Evolutionary conservation across 2,888 invertebrate species (phyloP), one percentile per base, ranked within the genome.

Genomic region (Lithosia quadra): DNA sequence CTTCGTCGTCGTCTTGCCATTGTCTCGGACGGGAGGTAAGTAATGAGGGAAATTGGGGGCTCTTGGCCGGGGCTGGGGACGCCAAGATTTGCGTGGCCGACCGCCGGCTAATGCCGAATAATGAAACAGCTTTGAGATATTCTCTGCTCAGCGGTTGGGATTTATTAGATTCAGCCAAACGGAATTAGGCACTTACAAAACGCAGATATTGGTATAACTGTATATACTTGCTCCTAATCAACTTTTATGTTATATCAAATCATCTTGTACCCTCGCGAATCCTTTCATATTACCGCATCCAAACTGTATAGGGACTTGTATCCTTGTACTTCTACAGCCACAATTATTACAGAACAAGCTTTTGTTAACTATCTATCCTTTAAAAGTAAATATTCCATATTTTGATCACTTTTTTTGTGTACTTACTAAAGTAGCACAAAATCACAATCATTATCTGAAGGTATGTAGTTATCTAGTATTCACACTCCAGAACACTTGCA

Each of bases 1-100:
- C 92, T 91, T 91, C 67, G 92, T 92, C 92, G 89, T 92, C 91
- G 91, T 95, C 94, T 93, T 94, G 90, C 94, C 88, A 95, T 95
- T 95, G 95, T 95, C 95, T 94, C 93, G 92, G 90, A 87, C 85
- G 90, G 90, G 90, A 94, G 93, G 95, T 95, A 94, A 94, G 95
- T 93, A 94, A 94, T 95, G 94, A 94, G 92, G 93, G 92, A 93
- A 95, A 94, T 94, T 93, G 92, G 94, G 94, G 92, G 90, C 90
- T 91, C 91, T 90, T 88, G 87, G 86, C 84, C 87, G 85, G 87
- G 85, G 84, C 79, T 85, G 88, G 91, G 93, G 92, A 91, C 86
- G 90, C 84, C 85, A 89, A 92, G 92, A 94, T 93, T 93, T 93
- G 93, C 93, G 92, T 93, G 92, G 92, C 89, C 92, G 90, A 90